These are phyloP conservation scores for Chelmon rostratus DNA, from an alignment of 2,797 vertebrate species.

Conservation along the genomic window DNA sequence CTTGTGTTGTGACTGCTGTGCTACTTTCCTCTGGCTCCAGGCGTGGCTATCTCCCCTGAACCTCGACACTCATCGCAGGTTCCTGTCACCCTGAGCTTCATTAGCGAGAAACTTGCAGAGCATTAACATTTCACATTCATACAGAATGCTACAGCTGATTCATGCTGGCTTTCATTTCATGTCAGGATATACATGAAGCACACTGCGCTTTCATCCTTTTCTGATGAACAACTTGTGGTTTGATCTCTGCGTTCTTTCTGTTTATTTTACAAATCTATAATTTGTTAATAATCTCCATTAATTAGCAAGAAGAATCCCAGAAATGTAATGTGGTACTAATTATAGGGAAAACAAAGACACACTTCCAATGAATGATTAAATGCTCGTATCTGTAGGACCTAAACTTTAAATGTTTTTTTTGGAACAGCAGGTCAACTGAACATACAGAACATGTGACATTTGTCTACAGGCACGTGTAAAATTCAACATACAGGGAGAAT, in stretches of 20 bases:
- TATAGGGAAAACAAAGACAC: not conserved
- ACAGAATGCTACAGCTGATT: no score
- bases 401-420: not conserved
- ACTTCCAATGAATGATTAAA: not conserved
- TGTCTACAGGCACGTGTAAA: no score
- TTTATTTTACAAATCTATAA: not conserved
- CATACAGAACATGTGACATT: no score
- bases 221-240: not conserved
- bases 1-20: no score
- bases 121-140: no score
- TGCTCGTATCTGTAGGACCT: not conserved
- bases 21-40: not conserved
- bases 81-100: not conserved
- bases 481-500: no score
- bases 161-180: no score
- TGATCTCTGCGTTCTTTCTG: not conserved
- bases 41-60: not conserved
- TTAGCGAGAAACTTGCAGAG: not conserved
- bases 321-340: not conserved
- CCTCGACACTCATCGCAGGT: no score
- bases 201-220: not conserved
- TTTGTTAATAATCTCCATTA: not conserved
- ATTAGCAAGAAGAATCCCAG: not conserved
- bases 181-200: not conserved
- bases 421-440: not conserved